phyloP scores from a whole-genome alignment of 2,797 vertebrate species.

The Pseudomugil gertrudae region DNA sequence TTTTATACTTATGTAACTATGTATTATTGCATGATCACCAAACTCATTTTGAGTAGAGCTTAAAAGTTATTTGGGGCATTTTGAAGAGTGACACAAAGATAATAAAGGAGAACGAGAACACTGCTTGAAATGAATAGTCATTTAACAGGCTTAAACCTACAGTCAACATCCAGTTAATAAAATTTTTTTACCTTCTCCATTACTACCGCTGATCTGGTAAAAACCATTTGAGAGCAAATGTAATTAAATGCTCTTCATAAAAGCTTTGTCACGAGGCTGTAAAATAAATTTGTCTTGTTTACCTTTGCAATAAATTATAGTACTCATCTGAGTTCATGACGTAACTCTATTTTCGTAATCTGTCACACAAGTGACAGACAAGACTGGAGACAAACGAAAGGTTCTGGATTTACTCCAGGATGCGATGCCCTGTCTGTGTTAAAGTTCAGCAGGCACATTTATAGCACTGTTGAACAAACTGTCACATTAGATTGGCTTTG shows the following conservation, averaged over 20 bases:
- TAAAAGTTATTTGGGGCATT: neutral
- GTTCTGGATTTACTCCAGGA: neutral
- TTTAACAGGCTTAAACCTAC: neutral
- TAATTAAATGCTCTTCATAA: conserved; percentile 31
- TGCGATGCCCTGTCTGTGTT: conserved; percentile 21
- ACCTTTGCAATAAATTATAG: conserved; percentile 14
- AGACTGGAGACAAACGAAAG: neutral
- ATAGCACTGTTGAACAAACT: conserved; percentile 34
- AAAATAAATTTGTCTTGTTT: conserved; percentile 46
- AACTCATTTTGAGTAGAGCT: too few species aligned
- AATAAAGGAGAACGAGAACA: neutral
- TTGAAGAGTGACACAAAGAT: neutral
- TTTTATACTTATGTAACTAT: neutral
- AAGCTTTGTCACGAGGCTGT: conserved; percentile 27
- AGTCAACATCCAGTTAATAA: neutral
- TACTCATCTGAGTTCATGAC: conserved; percentile 15
- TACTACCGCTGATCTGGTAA: conserved; percentile 19
- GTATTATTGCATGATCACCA: neutral
- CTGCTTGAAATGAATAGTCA: conserved; percentile 1
- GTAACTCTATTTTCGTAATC: conserved; percentile 27
- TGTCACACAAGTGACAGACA: conserved; percentile 40
- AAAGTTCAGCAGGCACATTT: conserved; percentile 36
- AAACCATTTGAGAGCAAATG: neutral
- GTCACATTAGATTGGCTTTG: conserved; percentile 51
- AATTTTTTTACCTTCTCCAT: too few species aligned